Evolutionary conservation across 2,888 invertebrate genomes (phyloP).

Genomic region (Ectropis crepuscularia): DNA sequence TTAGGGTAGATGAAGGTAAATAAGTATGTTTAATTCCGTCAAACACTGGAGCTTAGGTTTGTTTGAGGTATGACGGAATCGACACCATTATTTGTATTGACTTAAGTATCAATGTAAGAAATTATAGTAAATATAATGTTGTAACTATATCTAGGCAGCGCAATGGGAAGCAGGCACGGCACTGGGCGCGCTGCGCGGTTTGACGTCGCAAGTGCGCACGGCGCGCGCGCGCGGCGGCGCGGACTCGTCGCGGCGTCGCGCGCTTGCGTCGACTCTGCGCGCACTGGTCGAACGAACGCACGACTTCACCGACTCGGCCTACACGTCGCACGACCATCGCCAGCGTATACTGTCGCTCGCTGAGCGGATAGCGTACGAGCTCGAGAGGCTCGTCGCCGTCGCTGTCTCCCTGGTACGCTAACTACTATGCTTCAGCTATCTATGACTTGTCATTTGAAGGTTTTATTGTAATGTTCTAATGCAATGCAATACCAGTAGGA

Average conservation of each 20-base stretch:
- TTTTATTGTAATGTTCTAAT: too few relatives aligned
- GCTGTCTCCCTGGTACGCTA: constrained; percentile 91
- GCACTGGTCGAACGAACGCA: constrained; percentile 97
- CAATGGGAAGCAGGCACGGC: constrained; percentile 88
- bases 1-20: too few relatives aligned
- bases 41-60: too few relatives aligned
- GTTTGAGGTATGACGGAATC: too few relatives aligned
- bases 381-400: constrained; percentile 94
- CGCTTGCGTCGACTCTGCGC: constrained; percentile 94
- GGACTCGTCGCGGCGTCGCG: constrained; percentile 87
- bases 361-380: constrained; percentile 95
- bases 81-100: too few relatives aligned
- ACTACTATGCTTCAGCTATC: background rate
- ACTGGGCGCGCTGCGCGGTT: constrained; percentile 91
- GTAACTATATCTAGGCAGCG: constrained; percentile 64
- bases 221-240: constrained; percentile 90
- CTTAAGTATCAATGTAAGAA: background rate
- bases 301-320: constrained; percentile 99
- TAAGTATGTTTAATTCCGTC: too few relatives aligned
- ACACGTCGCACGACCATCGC: constrained; percentile 98
- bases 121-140: background rate
- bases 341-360: constrained; percentile 96
- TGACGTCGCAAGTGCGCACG: constrained; percentile 94
- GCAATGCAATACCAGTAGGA: too few relatives aligned
- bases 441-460: too few relatives aligned